Conservation (phyloP, 2,888 invertebrate species). For the Netelia melanura region DNA sequence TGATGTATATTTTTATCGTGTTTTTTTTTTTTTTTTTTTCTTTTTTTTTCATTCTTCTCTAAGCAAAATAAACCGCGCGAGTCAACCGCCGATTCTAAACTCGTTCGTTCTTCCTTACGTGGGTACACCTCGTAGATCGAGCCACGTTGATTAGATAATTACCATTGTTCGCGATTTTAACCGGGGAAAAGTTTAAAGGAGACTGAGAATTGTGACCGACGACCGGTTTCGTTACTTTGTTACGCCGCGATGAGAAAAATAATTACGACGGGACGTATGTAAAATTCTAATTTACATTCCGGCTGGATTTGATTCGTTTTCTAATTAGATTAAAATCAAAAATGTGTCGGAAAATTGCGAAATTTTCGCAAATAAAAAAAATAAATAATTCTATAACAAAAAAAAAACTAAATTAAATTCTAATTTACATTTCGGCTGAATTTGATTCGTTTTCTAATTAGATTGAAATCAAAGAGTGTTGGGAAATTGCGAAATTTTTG, state of each 20-base stretch:
- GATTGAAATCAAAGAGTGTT: not conserved
- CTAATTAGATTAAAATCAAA: not conserved
- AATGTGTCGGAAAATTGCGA: too few species aligned
- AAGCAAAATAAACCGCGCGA: conserved; percentile 2
- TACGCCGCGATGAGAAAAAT: not conserved
- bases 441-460: not conserved
- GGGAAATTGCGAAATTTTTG: too few species aligned
- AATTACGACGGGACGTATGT: too few species aligned
- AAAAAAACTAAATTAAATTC: too few species aligned
- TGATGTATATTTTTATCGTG: not conserved
- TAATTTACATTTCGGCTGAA: not conserved
- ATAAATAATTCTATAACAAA: not conserved
- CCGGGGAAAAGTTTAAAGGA: conserved; percentile 9
- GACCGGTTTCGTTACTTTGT: not conserved
- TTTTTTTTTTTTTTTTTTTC: not conserved
- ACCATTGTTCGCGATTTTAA: conserved; percentile 45
- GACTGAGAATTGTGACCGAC: conserved; percentile 15
- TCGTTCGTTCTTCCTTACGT: conserved; percentile 33
- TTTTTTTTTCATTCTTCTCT: not conserved
- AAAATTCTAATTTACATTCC: not conserved
- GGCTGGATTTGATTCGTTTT: not conserved
- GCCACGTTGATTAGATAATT: conserved; percentile 49
- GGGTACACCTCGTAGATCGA: not conserved
- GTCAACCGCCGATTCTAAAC: conserved; percentile 3
- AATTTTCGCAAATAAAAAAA: too few species aligned